Evolutionary conservation across 2,888 invertebrate species (phyloP), one percentile per base, ranked within the genome.

Genomic region (Pyrocoelia pectoralis): DNA sequence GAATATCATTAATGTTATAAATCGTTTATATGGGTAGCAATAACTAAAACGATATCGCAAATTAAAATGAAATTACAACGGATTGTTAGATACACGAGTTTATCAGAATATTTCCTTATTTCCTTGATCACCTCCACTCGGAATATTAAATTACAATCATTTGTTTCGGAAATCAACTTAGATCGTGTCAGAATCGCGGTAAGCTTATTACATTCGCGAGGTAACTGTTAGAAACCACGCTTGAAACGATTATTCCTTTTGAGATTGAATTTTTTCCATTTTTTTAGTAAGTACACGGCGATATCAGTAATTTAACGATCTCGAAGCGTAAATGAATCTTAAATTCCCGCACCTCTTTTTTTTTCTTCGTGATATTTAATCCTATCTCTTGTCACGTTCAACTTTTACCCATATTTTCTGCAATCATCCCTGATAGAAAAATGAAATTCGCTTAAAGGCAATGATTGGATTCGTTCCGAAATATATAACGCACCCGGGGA

Each of bases 141-240:
- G 72, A 75, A 79, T 78, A 80, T 80, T 75, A 81, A 80, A 81
- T 81, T 81, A 80, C 81, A 78, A 79, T 81, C 80, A 80, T 81
- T 81, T 81, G 81, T 80, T 80, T 80, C 80, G 80, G 80, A 81
- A 81, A 81, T 81, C 80, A 80, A 80, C 74, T 75, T 74, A 70
- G 75, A 75, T 78, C 81, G 81, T 81, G 81, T 78, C 76, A 74
- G 77, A 76, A 78, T 79, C 79, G 79, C 79, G 80, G 80, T 78
- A 74, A 74, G 79, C 80, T 80, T 76, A 79, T 81, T 81, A 80
- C 57, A 62, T 68, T 53, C 61, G 68, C 71, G 66, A 69, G 74
- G 74, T 74, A 73, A 73, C 74, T 70, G 73, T 72, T 70, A 68
- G 65, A 73, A 73, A 73, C 70, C 73, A 68, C 71, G 69, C 67